phyloP scores from a whole-genome alignment of 2,888 invertebrate genomes.

The Sarcophaga carnaria region DNA sequence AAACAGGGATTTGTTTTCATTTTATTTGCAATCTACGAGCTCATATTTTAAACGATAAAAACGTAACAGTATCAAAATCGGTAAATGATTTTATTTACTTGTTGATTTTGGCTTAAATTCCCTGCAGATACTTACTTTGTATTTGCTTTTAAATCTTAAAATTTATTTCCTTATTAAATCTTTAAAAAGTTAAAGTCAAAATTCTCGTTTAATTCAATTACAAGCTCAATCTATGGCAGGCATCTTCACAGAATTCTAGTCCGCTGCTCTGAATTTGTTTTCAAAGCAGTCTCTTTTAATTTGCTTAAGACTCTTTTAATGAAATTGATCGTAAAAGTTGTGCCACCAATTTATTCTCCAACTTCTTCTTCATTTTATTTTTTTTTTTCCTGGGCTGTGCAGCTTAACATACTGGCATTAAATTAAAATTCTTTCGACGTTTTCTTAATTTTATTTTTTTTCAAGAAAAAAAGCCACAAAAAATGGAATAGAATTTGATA shows the following conservation, averaged over 20 bases:
- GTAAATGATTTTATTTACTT: too few relatives aligned
- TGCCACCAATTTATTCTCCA: not conserved
- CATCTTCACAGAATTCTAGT: not conserved
- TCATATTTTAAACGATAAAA: too few relatives aligned
- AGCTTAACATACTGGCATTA: conserved; percentile 46
- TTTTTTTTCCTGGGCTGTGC: not conserved
- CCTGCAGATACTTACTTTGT: too few relatives aligned
- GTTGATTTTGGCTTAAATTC: too few relatives aligned
- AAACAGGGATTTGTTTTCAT: too few relatives aligned
- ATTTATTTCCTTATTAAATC: too few relatives aligned
- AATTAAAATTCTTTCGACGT: conserved; percentile 45
- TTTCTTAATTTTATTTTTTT: not conserved
- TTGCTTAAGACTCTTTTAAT: conserved; percentile 38
- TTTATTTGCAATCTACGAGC: too few relatives aligned
- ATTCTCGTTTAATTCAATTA: not conserved
- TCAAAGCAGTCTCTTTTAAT: not conserved
- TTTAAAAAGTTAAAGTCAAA: not conserved
- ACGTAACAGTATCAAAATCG: too few relatives aligned
- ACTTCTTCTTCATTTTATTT: not conserved
- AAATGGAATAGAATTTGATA: not conserved
- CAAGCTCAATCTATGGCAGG: not conserved
- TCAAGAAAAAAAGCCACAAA: too few relatives aligned
- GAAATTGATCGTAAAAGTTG: conserved; percentile 62
- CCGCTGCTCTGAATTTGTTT: not conserved
- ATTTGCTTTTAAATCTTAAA: too few relatives aligned